phyloP scores from a whole-genome alignment of 2,888 invertebrate species.

The Ichneumoninae sp. region DNA sequence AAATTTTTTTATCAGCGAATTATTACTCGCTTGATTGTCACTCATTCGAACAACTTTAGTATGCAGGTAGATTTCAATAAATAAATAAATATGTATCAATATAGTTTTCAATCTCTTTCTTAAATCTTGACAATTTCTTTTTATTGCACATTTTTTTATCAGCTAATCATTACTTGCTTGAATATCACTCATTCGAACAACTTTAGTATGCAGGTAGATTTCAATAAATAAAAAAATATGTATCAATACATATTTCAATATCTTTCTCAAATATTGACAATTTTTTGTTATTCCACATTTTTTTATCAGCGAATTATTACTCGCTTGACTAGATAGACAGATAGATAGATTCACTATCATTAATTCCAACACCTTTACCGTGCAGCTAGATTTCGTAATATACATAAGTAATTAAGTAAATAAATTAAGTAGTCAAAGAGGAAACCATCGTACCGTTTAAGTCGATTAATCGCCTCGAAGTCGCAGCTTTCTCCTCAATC shows the following conservation, averaged over 20 bases:
- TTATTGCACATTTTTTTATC: background rate
- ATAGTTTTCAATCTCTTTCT: background rate
- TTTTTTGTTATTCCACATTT: background rate
- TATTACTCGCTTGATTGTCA: background rate
- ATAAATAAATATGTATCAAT: background rate
- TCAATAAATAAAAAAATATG: background rate
- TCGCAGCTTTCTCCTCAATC: background rate
- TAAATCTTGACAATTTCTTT: background rate
- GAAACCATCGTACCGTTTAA: background rate
- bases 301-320: background rate
- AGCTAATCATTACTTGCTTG: background rate
- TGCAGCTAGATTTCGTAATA: background rate
- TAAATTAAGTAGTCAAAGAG: background rate
- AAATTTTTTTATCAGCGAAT: background rate
- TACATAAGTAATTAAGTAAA: background rate
- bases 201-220: no score
- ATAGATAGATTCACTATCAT: no score
- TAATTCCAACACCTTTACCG: background rate
- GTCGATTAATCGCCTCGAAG: background rate
- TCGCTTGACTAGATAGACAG: background rate
- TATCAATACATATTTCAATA: background rate
- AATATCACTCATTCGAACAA: background rate
- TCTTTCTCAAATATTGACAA: background rate
- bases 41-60: no score
- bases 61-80: no score